A percentile compares a stretch with the other conserved stretches of the same genome.
Evolutionary conservation across 2,113 vertebrate species (phyloP).

Genomic region (Typhlomys cinereus): DNA sequence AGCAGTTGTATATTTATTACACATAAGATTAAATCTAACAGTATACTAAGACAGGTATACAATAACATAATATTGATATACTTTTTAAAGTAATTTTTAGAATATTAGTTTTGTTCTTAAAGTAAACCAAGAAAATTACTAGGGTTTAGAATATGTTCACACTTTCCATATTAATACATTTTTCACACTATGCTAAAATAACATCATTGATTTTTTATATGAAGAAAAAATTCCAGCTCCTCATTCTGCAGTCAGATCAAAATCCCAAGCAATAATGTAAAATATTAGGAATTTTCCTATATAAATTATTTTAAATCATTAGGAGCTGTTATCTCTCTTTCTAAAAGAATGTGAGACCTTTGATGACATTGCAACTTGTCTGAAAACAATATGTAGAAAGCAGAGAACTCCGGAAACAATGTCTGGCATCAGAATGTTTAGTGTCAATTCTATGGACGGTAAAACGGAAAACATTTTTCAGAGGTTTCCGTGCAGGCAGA

Average conservation of each 20-base stretch:
- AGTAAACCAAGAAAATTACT: not conserved
- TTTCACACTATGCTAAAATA: not conserved
- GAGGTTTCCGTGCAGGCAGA: slow-evolving; percentile 74
- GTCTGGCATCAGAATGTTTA: slow-evolving; percentile 70
- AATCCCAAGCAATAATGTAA: not conserved
- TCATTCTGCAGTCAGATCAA: not conserved
- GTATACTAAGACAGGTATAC: not conserved
- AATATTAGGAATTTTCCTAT: not conserved
- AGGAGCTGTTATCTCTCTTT: not conserved
- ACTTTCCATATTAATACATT: not conserved
- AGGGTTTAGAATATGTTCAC: not conserved
- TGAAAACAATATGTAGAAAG: slow-evolving; percentile 49
- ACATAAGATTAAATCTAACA: no score
- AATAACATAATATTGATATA: not conserved
- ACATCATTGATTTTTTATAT: not conserved
- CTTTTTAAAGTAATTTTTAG: not conserved
- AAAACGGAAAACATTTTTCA: slow-evolving; percentile 78
- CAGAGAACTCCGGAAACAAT: slow-evolving; percentile 77
- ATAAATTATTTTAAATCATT: not conserved
- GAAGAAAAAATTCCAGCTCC: not conserved
- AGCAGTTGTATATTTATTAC: no score
- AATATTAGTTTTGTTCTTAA: not conserved
- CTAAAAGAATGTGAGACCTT: not conserved
- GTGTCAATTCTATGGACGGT: slow-evolving; percentile 68
- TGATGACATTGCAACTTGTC: slow-evolving; percentile 37